Conservation (phyloP, 2,797 vertebrate species). For the Phrynocephalus vlangalii region DNA sequence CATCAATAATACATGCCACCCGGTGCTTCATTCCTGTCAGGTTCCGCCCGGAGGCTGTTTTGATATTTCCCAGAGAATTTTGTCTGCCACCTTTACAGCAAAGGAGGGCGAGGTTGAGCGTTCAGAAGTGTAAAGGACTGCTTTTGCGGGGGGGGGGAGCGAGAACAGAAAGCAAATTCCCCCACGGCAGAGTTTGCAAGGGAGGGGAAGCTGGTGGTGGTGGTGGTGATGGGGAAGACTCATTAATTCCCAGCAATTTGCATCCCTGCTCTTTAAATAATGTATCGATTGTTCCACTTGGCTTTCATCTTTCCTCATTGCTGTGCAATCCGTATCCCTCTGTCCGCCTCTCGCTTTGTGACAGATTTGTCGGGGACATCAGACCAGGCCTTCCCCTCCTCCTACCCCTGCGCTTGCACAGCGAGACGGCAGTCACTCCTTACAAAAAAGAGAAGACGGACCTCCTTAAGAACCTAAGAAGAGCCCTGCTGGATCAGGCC, state of each 20-base stretch:
- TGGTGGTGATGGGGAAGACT: slow-evolving; percentile 40
- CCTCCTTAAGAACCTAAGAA: too few species aligned
- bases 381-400: slow-evolving; percentile 38
- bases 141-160: not conserved
- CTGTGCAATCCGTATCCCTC: slow-evolving; percentile 40
- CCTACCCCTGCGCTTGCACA: not conserved
- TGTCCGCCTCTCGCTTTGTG: slow-evolving; percentile 59
- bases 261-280: slow-evolving; percentile 84
- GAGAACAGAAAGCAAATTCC: not conserved
- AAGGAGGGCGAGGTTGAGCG: slow-evolving; percentile 17
- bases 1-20: slow-evolving; percentile 83
- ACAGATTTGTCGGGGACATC: slow-evolving; percentile 66
- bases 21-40: slow-evolving; percentile 74
- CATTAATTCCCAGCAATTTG: slow-evolving; percentile 83
- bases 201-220: not conserved
- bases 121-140: not conserved
- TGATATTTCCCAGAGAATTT: slow-evolving; percentile 82
- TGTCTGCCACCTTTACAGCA: slow-evolving; percentile 76
- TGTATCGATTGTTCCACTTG: slow-evolving; percentile 77
- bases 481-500: too few species aligned
- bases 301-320: slow-evolving; percentile 73
- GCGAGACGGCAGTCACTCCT: not conserved
- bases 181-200: too few species aligned
- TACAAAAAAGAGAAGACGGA: too few species aligned
- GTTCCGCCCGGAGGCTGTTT: slow-evolving; percentile 82